Conservation (phyloP, 2,888 invertebrate species). For the Tetragonisca angustula region DNA sequence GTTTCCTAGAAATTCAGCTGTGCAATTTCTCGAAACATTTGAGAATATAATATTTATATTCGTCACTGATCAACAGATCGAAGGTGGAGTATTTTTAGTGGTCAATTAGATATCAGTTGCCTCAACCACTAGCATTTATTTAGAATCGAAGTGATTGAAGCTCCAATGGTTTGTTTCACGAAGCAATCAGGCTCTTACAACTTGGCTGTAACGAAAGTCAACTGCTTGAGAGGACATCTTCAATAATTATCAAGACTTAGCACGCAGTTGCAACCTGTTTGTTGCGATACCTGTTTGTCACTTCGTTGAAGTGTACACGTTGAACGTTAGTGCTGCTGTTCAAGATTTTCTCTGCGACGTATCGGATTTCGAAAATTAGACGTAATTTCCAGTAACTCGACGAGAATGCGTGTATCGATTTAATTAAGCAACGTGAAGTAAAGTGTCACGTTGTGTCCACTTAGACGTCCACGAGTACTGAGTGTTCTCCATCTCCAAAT, state of each 20-base stretch:
- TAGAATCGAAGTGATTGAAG: neutral
- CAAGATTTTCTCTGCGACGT: neutral
- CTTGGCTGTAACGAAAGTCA: neutral
- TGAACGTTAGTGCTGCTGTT: neutral
- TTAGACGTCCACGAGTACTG: too few species aligned
- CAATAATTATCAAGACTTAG: neutral
- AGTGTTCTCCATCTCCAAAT: too few species aligned
- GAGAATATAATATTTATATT: neutral
- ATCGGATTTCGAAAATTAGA: neutral
- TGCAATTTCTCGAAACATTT: neutral
- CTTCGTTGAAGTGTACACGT: neutral
- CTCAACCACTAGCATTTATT: neutral
- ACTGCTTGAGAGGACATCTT: neutral
- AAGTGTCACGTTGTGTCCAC: too few species aligned
- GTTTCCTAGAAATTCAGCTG: neutral
- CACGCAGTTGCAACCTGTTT: neutral
- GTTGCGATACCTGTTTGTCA: constrained; percentile 6
- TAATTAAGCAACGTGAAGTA: too few species aligned
- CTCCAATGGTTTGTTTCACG: neutral
- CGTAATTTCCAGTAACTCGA: neutral
- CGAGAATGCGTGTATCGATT: too few species aligned
- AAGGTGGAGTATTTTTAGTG: neutral
- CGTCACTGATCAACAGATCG: neutral
- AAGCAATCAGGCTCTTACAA: neutral
- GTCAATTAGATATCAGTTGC: neutral